Conservation (phyloP, 2,797 vertebrate genomes). For the Arremon brunneinucha region DNA sequence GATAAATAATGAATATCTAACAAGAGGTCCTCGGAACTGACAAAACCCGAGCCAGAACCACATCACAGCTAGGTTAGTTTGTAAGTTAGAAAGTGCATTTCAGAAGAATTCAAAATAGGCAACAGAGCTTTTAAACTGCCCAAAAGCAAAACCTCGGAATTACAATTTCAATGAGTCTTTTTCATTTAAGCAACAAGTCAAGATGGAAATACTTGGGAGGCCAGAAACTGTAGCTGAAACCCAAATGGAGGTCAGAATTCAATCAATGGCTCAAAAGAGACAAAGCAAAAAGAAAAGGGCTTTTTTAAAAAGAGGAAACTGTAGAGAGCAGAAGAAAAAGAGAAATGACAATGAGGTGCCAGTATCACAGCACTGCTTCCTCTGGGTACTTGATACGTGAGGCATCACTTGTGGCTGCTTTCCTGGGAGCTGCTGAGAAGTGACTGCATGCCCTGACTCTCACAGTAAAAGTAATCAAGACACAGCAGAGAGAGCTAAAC, state of each 20-base stretch:
- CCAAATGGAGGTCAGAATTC: not conserved
- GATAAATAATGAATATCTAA: conserved; percentile 54
- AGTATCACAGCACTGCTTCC: not conserved
- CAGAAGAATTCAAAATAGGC: conserved; percentile 19
- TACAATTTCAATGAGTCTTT: not conserved
- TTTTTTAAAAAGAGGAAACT: not conserved
- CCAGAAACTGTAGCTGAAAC: conserved; percentile 6
- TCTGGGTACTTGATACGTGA: not conserved
- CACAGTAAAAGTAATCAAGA: not conserved
- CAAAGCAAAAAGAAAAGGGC: not conserved
- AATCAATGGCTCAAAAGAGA: not conserved
- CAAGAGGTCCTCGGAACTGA: not conserved
- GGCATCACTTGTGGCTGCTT: not conserved
- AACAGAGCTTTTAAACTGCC: not conserved
- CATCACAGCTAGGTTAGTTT: not conserved
- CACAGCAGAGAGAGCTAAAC: not conserved
- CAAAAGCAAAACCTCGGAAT: conserved; percentile 7
- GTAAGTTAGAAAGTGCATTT: not conserved
- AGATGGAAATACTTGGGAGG: not conserved
- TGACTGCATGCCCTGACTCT: not conserved
- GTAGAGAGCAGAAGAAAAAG: not conserved
- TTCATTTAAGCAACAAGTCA: not conserved
- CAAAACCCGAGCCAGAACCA: not conserved
- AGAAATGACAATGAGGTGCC: not conserved
- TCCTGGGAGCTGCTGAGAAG: not conserved